Percentiles rank a stretch among this genome's conserved stretches.
Evolutionary conservation across 2,888 invertebrate species (phyloP).

Genomic region (Rhamnusium bicolor): DNA sequence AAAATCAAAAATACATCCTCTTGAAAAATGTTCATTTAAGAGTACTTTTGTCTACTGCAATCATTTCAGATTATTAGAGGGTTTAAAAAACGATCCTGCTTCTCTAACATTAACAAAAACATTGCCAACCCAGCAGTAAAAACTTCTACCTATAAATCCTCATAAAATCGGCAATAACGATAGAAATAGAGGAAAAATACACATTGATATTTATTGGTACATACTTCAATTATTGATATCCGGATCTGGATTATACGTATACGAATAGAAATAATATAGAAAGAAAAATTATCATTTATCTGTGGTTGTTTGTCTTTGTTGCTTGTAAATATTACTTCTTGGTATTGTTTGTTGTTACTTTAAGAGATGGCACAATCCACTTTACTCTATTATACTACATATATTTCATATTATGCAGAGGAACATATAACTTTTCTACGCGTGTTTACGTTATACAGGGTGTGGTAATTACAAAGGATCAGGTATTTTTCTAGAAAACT

Average conservation of each 20-base stretch:
- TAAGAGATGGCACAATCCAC: background rate
- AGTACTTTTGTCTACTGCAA: background rate
- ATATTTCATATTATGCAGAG: background rate
- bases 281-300: background rate
- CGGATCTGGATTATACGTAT: background rate
- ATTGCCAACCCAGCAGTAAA: slow-evolving; percentile 3
- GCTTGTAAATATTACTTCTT: background rate
- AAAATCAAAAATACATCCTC: background rate
- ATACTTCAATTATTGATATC: slow-evolving; percentile 12
- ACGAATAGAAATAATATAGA: background rate
- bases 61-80: background rate
- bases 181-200: slow-evolving; percentile 8
- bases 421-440: background rate
- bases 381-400: background rate
- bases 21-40: background rate
- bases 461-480: too few relatives aligned
- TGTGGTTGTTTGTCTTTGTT: background rate
- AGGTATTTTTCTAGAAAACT: too few relatives aligned
- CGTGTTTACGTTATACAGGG: too few relatives aligned
- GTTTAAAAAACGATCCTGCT: background rate
- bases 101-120: slow-evolving; percentile 18
- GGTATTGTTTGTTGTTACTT: background rate
- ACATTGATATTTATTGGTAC: slow-evolving; percentile 28
- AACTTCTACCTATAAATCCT: slow-evolving; percentile 17
- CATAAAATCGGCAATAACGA: slow-evolving; percentile 7